These are phyloP conservation scores for Ptyas mucosa DNA, from an alignment of 2,113 vertebrate species.

Conservation along the genomic window DNA sequence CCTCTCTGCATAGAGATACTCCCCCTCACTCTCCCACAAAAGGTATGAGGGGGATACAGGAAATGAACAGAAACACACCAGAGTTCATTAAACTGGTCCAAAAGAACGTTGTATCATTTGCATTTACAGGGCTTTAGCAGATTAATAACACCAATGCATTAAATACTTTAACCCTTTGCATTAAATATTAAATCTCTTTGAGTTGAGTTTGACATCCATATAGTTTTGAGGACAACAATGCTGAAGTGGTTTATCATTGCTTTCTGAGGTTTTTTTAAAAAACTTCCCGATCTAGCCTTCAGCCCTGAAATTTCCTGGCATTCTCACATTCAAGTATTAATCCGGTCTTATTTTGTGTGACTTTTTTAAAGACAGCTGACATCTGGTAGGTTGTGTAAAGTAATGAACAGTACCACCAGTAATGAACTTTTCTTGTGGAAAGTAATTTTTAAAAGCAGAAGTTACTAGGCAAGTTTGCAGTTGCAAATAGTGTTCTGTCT, in stretches of 20 bases:
- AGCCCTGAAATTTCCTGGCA: background rate
- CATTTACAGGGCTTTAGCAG: background rate
- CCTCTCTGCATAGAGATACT: background rate
- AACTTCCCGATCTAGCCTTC: background rate
- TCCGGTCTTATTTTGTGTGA: background rate
- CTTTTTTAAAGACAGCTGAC: background rate
- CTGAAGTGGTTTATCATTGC: background rate
- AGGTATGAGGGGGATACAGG: background rate
- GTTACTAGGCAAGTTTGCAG: background rate
- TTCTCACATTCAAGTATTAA: background rate
- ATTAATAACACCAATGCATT: background rate
- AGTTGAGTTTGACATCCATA: background rate
- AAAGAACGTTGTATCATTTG: background rate
- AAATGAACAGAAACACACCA: background rate
- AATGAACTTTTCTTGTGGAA: background rate
- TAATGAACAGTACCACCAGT: background rate
- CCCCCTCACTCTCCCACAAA: background rate
- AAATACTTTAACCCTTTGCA: background rate
- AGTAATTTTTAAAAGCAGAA: background rate
- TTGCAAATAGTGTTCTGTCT: background rate
- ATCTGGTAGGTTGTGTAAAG: background rate
- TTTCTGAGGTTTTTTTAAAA: background rate
- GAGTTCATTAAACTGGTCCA: background rate
- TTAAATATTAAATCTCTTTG: background rate
- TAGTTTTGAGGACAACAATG: background rate